Evolutionary conservation across 2,797 vertebrate genomes (phyloP).

Genomic region (Sebastes reedi): DNA sequence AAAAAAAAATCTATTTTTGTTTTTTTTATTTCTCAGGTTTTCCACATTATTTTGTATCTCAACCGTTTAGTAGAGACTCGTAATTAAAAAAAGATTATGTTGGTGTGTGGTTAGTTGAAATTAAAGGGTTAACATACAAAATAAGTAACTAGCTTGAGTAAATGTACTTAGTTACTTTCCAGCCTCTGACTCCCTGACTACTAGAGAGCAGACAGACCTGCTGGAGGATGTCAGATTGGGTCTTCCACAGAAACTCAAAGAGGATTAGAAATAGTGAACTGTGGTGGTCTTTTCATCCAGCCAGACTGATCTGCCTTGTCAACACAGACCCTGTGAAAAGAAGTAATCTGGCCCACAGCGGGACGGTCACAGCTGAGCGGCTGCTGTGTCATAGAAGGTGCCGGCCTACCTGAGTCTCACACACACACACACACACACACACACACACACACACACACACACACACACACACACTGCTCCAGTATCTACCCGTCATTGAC

Average conservation of each 20-base stretch:
- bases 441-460: not conserved
- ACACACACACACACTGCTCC: not conserved
- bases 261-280: constrained; percentile 39
- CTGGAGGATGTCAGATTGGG: constrained; percentile 1
- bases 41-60: not conserved
- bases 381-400: constrained; percentile 4
- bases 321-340: constrained; percentile 26
- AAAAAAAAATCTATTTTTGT: too few species aligned
- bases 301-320: constrained; percentile 13
- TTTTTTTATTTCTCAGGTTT: not conserved
- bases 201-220: not conserved
- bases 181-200: not conserved
- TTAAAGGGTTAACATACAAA: not conserved
- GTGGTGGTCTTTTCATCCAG: constrained; percentile 13
- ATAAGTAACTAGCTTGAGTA: not conserved
- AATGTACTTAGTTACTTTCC: not conserved
- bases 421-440: constrained; percentile 1
- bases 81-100: not conserved
- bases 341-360: constrained; percentile 24
- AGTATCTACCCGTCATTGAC: constrained; percentile 7
- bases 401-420: not conserved
- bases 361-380: constrained; percentile 29
- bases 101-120: not conserved
- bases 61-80: not conserved
- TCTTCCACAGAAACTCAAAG: constrained; percentile 14